phyloP scores from a whole-genome alignment of 1,140 invertebrate genomes.

The Schlechtendalia chinensis region DNA sequence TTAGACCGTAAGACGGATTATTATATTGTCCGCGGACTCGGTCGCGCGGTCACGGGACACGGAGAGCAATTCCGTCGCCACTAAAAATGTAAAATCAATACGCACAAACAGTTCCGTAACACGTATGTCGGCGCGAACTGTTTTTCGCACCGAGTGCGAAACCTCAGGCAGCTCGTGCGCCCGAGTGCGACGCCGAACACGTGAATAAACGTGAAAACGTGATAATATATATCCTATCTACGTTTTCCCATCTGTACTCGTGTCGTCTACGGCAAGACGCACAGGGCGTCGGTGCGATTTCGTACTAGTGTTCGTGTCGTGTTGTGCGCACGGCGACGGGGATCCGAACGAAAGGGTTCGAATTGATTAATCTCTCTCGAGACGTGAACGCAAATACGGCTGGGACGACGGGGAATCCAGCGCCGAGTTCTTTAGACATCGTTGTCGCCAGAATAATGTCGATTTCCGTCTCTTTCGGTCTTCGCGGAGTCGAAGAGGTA shows the following conservation, averaged over 20 bases:
- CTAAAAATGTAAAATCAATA: no score
- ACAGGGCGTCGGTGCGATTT: background rate
- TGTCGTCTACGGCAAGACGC: no score
- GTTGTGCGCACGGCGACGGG: background rate
- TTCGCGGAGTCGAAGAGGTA: background rate
- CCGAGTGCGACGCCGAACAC: no score
- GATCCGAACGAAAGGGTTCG: slow-evolving; percentile 11
- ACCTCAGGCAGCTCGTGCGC: no score
- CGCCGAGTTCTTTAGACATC: slow-evolving; percentile 1
- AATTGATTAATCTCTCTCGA: slow-evolving; percentile 11
- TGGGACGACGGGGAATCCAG: background rate
- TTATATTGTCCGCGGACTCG: no score
- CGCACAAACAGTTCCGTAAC: no score
- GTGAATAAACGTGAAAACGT: no score
- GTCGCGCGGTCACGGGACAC: no score
- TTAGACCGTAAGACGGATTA: no score
- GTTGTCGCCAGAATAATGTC: background rate
- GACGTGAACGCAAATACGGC: background rate
- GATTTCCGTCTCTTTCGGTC: background rate
- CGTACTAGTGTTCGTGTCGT: background rate
- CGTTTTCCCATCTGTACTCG: background rate
- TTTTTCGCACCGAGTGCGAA: no score
- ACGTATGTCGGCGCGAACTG: no score
- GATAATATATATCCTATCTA: background rate
- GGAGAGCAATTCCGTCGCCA: no score